These are phyloP conservation scores for Resseliella maxima DNA, from an alignment of 2,888 invertebrate species.

Conservation along the genomic window DNA sequence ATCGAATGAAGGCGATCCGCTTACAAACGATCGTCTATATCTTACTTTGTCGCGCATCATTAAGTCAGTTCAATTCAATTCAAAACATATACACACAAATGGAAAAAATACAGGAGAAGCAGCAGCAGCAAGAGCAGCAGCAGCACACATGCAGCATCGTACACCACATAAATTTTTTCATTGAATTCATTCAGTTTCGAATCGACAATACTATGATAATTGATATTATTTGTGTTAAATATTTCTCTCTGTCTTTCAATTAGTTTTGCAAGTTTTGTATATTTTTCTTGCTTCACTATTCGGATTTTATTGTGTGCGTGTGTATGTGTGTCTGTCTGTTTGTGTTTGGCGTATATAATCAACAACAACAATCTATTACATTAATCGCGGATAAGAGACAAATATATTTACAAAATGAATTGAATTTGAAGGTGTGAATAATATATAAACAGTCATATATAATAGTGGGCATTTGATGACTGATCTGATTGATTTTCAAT, in stretches of 20 bases:
- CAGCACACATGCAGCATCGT: background rate
- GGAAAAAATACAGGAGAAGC: too few relatives aligned
- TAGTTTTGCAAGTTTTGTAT: background rate
- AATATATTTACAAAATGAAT: background rate
- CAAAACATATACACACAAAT: background rate
- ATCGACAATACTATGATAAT: too few relatives aligned
- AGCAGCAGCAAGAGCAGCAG: too few relatives aligned
- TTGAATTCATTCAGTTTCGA: background rate
- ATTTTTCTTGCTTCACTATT: background rate
- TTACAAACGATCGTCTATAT: background rate
- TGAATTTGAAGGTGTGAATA: conserved; percentile 8
- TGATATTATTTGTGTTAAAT: conserved; percentile 37
- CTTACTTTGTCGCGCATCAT: background rate
- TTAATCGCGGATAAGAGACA: conserved; percentile 2
- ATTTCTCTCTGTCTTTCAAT: conserved; percentile 26
- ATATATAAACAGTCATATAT: background rate
- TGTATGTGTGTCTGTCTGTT: too few relatives aligned
- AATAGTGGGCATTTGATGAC: background rate
- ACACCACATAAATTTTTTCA: background rate
- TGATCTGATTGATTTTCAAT: background rate
- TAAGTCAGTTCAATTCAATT: background rate
- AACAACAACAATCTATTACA: too few relatives aligned
- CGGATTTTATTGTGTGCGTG: too few relatives aligned
- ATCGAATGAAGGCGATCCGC: background rate
- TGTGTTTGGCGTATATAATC: too few relatives aligned